Evolutionary conservation across 2,797 vertebrate genomes (phyloP).

Genomic region (Gobio occitaniae): DNA sequence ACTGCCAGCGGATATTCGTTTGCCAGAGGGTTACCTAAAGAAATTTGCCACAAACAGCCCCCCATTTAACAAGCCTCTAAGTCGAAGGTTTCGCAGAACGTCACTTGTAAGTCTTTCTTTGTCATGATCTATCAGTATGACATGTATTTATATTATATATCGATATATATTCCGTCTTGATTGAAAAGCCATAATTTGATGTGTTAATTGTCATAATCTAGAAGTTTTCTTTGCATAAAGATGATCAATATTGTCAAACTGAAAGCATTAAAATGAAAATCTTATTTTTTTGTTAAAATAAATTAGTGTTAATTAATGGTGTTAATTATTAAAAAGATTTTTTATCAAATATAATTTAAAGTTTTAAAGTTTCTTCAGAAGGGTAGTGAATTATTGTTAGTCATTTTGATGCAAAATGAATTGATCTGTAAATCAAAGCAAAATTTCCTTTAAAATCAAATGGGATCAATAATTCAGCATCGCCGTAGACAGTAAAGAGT

Average conservation of each 20-base stretch:
- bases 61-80: slow-evolving; percentile 84
- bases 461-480: no score
- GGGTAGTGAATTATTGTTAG: not conserved
- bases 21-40: slow-evolving; percentile 84
- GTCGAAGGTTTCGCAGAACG: slow-evolving; percentile 80
- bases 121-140: not conserved
- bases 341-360: not conserved
- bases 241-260: not conserved
- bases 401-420: not conserved
- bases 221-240: not conserved
- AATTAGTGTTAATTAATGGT: not conserved
- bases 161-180: not conserved
- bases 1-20: slow-evolving; percentile 82
- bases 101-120: slow-evolving; percentile 76
- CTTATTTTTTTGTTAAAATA: not conserved
- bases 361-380: not conserved
- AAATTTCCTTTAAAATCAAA: not conserved
- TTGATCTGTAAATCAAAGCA: not conserved
- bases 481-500: no score
- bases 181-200: not conserved
- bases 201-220: not conserved
- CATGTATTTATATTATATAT: not conserved
- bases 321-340: not conserved
- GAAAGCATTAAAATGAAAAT: not conserved
- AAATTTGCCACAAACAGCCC: slow-evolving; percentile 85